Conservation (phyloP, 64 coral and sea anemone genomes). For the Platygyra sinensis region DNA sequence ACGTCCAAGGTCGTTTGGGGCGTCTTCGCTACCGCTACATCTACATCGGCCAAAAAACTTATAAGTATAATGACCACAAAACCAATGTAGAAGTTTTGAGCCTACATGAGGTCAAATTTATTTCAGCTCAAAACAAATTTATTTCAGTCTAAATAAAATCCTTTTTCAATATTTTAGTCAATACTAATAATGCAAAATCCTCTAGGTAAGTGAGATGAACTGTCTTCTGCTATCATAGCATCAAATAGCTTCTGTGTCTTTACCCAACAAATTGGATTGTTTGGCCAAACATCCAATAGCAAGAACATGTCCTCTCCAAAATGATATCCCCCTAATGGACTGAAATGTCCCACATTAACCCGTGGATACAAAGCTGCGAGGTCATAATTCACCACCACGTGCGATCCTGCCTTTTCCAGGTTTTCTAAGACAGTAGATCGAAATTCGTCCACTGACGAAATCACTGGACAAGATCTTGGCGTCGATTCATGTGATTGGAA, state of each 20-base stretch:
- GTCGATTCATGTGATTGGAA: neutral
- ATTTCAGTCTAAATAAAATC: neutral
- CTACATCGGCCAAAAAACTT: too few species aligned
- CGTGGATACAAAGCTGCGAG: conserved; percentile 12
- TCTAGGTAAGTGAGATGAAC: conserved; percentile 37
- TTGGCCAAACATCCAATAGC: conserved; percentile 64
- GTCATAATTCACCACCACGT: conserved; percentile 43
- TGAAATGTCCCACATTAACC: conserved; percentile 49
- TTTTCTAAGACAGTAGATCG: conserved; percentile 41
- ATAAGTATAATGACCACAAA: too few species aligned
- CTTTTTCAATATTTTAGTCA: neutral
- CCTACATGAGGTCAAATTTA: too few species aligned
- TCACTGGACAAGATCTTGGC: neutral
- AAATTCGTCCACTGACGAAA: conserved; percentile 34
- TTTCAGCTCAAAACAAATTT: too few species aligned
- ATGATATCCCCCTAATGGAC: conserved; percentile 62
- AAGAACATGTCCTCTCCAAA: conserved; percentile 52
- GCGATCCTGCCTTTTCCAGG: conserved; percentile 24
- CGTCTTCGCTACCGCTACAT: too few species aligned
- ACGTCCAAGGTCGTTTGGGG: too few species aligned
- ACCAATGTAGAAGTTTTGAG: too few species aligned
- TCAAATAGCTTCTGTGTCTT: conserved; percentile 61
- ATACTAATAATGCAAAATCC: conserved; percentile 59
- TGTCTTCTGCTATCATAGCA: conserved; percentile 54
- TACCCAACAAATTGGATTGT: conserved; percentile 48